Evolutionary conservation across 2,113 vertebrate species (phyloP).

Genomic region (Ctenomys sociabilis): DNA sequence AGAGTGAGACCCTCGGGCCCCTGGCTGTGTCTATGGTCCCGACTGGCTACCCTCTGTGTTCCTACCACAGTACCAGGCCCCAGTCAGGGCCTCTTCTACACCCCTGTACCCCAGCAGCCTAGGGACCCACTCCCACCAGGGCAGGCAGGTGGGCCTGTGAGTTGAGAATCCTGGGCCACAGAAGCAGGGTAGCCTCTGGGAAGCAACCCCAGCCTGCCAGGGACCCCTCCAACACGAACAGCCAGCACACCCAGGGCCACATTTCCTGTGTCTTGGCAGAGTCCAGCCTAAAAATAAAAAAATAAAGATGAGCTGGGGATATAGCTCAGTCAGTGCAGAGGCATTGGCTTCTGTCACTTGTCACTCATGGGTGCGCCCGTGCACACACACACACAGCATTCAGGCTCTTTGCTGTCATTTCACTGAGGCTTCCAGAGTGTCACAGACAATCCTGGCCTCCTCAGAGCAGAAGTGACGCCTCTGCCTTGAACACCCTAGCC

Average conservation of each 20-base stretch:
- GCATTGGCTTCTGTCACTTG: background rate
- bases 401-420: background rate
- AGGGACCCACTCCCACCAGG: background rate
- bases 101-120: background rate
- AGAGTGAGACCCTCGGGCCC: background rate
- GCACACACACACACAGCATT: background rate
- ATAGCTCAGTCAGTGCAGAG: background rate
- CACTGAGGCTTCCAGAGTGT: background rate
- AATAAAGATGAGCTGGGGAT: background rate
- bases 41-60: background rate
- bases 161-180: background rate
- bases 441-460: background rate
- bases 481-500: background rate
- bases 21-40: fast-evolving
- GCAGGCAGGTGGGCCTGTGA: background rate
- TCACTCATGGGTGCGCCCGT: no score
- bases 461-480: no score
- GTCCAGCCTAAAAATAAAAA: background rate
- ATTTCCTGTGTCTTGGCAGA: background rate
- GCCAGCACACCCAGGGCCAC: background rate
- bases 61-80: background rate
- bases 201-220: background rate
- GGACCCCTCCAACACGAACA: background rate
- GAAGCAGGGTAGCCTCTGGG: no score
- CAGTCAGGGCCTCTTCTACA: background rate